Percentiles rank a stretch among this genome's conserved stretches.
Conservation (phyloP, 2,797 vertebrate species). For the Clarias pachynema region DNA sequence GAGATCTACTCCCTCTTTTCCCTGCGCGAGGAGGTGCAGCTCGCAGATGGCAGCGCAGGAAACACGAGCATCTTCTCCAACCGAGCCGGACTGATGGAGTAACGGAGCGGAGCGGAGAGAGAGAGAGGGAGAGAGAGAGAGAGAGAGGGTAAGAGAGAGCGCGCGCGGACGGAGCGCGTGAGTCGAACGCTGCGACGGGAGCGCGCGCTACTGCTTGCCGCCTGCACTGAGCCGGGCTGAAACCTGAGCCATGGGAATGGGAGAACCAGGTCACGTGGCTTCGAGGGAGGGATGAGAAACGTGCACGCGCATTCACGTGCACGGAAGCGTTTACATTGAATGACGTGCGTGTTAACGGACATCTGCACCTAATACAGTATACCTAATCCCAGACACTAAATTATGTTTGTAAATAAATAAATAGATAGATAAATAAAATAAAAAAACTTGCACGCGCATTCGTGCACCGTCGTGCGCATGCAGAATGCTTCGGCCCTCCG, state of each 20-base stretch:
- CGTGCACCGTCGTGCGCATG: neutral
- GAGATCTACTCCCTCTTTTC: slow-evolving; percentile 40
- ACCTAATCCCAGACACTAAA: neutral
- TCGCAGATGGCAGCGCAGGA: slow-evolving; percentile 61
- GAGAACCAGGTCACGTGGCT: slow-evolving; percentile 70
- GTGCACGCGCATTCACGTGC: slow-evolving; percentile 28
- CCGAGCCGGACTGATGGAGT: slow-evolving; percentile 38
- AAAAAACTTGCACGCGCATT: neutral
- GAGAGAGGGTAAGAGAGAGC: too few species aligned
- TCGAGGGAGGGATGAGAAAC: neutral
- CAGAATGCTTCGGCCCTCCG: too few species aligned
- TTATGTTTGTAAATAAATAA: neutral
- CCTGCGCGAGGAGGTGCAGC: slow-evolving; percentile 64
- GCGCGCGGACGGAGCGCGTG: slow-evolving; percentile 1
- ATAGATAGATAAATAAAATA: neutral
- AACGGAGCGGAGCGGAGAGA: slow-evolving; percentile 13
- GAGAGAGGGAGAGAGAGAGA: neutral
- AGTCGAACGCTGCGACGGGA: slow-evolving; percentile 17
- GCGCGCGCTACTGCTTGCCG: slow-evolving; percentile 25
- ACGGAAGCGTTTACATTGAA: neutral
- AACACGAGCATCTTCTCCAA: slow-evolving; percentile 72
- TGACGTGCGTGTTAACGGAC: neutral
- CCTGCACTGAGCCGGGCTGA: slow-evolving; percentile 60
- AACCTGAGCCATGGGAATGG: slow-evolving; percentile 73
- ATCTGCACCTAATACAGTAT: neutral